Base-by-base conservation (phyloP, 2,888 invertebrate genomes). In the Lithosia quadra region DNA sequence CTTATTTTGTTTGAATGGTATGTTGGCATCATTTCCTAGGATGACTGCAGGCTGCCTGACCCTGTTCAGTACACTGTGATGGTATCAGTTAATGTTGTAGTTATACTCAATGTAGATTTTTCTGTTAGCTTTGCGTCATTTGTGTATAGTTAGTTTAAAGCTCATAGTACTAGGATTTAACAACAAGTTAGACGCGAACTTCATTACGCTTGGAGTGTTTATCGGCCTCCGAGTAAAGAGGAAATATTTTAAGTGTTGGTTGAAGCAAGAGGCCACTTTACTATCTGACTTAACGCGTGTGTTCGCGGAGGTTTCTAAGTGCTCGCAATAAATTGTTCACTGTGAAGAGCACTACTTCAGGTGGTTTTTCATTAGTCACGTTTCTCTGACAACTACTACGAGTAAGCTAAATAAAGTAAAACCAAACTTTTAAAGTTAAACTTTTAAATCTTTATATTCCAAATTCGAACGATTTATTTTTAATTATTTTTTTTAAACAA, bases 321-420 rank as follows among this genome's bases (percentile, higher is more conserved):
- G 91, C 90, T 85, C 73, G 87, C 87, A 86, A 92, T 92, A 92
- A 92, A 92, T 92, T 90, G 84, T 83, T 84, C 84, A 77, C 83
- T 80, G 84, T 84, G 82, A 86, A 87, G 83, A 86, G 87, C 85
- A 86, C 85, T 87, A 86, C 87, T 89, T 88, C 88, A 92, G 91
- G 91, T 91, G 86, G 84, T 88, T 89, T 88, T 89, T 90, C 90
- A 90, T 91, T 91, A 88, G 84, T 81, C 79, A 82, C 83, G 86
- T 84, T 85, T 87, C 74, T 78, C 82, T 81, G 80, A 81, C 81
- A 85, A 85, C 83, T 78, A 77, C 75, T 79, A 70, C 68, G 72
- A 75, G 69, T 73, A 77, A 63, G 49, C 34, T 10, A 8, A 34
- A 34, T 34, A 49, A 49, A 49, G 8, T 49, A 49, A 49, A 49